Percentiles rank a stretch among this genome's conserved stretches.
phyloP scores from a whole-genome alignment of 2,113 vertebrate species.

The Pimephales promelas region DNA sequence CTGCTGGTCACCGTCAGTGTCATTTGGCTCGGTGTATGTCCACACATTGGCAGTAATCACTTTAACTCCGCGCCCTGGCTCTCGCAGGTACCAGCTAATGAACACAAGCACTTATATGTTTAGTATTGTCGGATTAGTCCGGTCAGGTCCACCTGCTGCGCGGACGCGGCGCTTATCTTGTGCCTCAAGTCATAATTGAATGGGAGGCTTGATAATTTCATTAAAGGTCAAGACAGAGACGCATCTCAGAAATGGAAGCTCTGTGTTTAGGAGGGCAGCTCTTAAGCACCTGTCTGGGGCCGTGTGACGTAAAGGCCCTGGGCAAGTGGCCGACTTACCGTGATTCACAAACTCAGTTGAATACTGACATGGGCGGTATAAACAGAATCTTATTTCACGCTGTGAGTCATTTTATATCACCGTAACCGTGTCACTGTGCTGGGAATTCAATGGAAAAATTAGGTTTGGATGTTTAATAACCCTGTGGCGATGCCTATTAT shows the following conservation, averaged over 20 bases:
- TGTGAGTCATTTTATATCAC: slow-evolving; percentile 5
- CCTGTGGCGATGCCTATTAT: background rate
- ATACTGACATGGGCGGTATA: background rate
- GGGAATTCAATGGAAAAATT: background rate
- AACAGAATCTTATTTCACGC: slow-evolving; percentile 18
- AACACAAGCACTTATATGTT: slow-evolving; percentile 48
- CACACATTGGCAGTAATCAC: slow-evolving; percentile 46
- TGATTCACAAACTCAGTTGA: slow-evolving; percentile 29
- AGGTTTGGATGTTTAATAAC: background rate
- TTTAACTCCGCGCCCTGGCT: slow-evolving; percentile 43
- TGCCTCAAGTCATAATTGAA: slow-evolving; percentile 58
- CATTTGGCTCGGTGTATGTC: slow-evolving; percentile 7
- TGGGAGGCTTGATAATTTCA: slow-evolving; percentile 58
- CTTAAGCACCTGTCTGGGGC: slow-evolving; percentile 55
- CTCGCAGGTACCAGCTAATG: slow-evolving; percentile 49
- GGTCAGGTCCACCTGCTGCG: slow-evolving; percentile 30
- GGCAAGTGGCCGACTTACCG: background rate
- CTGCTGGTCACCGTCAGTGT: background rate
- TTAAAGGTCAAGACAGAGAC: slow-evolving; percentile 61
- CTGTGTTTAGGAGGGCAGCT: slow-evolving; percentile 41
- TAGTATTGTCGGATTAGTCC: slow-evolving; percentile 44
- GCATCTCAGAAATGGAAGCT: slow-evolving; percentile 48
- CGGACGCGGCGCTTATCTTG: slow-evolving; percentile 29
- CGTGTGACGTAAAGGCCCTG: slow-evolving; percentile 5
- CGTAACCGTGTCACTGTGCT: background rate